phyloP scores from a whole-genome alignment of 2,113 vertebrate genomes.

The Centropus unirufus region DNA sequence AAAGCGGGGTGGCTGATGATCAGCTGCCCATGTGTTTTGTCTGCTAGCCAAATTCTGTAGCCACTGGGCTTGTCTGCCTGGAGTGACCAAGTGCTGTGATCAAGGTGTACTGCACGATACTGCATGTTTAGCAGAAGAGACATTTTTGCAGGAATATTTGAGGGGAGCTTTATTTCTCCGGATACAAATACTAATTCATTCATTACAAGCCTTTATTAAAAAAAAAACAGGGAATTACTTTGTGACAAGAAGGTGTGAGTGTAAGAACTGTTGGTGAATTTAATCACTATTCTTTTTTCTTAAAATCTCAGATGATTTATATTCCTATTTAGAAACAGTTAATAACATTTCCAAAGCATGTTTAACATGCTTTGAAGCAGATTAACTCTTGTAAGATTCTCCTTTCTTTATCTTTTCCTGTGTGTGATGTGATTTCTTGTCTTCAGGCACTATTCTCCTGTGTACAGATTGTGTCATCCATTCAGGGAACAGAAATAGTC shows the following conservation, averaged over 20 bases:
- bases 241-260: not conserved
- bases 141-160: not conserved
- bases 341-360: not conserved
- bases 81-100: not conserved
- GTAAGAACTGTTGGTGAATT: not conserved
- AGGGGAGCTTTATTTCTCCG: not conserved
- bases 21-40: not conserved
- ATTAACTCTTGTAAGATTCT: not conserved
- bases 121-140: not conserved
- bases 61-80: not conserved
- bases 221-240: not conserved
- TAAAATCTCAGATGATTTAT: not conserved
- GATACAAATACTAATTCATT: not conserved
- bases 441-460: not conserved
- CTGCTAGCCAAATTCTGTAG: not conserved
- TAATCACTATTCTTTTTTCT: not conserved
- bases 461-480: not conserved
- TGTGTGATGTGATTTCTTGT: accelerated
- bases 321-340: not conserved
- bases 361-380: not conserved
- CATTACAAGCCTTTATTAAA: not conserved
- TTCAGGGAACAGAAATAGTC: not conserved
- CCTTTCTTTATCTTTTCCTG: not conserved
- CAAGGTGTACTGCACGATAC: not conserved
- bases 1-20: not conserved